Evolutionary conservation across 2,888 invertebrate genomes (phyloP), one percentile per base, ranked within the genome.

Genomic region (Clanis bilineata): DNA sequence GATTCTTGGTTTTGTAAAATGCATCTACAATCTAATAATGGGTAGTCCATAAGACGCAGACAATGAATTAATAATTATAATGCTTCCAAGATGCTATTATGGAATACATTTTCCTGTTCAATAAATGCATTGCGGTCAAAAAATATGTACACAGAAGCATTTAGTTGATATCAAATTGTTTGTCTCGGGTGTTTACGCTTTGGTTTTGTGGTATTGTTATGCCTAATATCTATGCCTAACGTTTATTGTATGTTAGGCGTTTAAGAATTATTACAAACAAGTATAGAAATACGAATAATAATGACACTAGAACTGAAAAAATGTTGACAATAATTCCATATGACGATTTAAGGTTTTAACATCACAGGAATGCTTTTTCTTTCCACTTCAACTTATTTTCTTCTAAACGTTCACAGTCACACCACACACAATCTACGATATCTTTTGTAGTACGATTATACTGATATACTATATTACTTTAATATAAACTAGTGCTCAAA

Each of bases 151-250:
- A 6, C 15, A 28, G 6, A 28, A 15, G 15, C 18, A 18, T 28
- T 28, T 18, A 9, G 25, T 51, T 15, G 47, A 51, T 51, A 51
- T 28, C 23, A 28, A 51, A n/a, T 51, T 28, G 47, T 28, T 51
- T 51, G 10, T 25, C 28, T 51, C 28, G 25, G 28, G 28, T 51
- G 15, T 28, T 47, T 25, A 9, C 25, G 2, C 47, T 25, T 47
- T 15, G 47, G 47, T 51, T 51, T 44, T 51, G 47, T 28, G 47
- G 47, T 51, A 23, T 28, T 51, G 18, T 51, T 18, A 7, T 7
- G 22, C 22, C 21, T 44, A 4, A 23, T 21, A 23, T 45, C 3
- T 25, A 36, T 36, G 36, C 36, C 9, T 36, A 36, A 28, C 18
- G n/a, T 18, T 28, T 9, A 28, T 51, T 51, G 28, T 18, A 28